phyloP scores from a whole-genome alignment of 2,113 vertebrate species.

The Panthera uncia region DNA sequence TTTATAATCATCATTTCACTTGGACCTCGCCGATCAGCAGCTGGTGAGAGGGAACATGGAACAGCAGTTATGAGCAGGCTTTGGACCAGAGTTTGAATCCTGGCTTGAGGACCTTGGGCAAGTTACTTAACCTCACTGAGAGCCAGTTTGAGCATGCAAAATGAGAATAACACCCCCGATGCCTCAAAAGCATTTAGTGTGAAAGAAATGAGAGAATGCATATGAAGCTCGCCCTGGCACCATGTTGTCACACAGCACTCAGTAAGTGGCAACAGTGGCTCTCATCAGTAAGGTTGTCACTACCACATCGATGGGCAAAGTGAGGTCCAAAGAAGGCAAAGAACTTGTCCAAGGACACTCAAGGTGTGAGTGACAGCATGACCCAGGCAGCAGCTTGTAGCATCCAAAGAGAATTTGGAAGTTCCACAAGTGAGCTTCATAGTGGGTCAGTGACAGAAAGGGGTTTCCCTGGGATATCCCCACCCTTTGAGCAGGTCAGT shows the following conservation, averaged over 20 bases:
- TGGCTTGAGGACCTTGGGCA: background rate
- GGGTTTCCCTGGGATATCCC: background rate
- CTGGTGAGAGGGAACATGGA: background rate
- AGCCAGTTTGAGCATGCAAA: background rate
- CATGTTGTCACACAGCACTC: background rate
- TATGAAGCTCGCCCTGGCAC: background rate
- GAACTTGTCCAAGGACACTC: background rate
- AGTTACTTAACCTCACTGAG: background rate
- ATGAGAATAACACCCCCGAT: background rate
- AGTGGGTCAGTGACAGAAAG: background rate
- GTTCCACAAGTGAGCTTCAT: background rate
- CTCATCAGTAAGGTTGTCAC: background rate
- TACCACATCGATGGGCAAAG: background rate
- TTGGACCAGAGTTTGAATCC: background rate
- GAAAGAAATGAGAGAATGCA: background rate
- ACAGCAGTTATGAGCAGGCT: background rate
- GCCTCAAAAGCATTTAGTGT: background rate
- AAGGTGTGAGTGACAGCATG: background rate
- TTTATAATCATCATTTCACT: background rate
- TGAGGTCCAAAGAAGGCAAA: background rate
- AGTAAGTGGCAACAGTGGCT: background rate
- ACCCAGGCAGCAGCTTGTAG: background rate
- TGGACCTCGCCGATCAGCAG: background rate
- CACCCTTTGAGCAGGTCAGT: background rate
- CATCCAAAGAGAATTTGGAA: background rate